Evolutionary conservation across 2,113 vertebrate species (phyloP).

Genomic region (Macroglossus sobrinus): DNA sequence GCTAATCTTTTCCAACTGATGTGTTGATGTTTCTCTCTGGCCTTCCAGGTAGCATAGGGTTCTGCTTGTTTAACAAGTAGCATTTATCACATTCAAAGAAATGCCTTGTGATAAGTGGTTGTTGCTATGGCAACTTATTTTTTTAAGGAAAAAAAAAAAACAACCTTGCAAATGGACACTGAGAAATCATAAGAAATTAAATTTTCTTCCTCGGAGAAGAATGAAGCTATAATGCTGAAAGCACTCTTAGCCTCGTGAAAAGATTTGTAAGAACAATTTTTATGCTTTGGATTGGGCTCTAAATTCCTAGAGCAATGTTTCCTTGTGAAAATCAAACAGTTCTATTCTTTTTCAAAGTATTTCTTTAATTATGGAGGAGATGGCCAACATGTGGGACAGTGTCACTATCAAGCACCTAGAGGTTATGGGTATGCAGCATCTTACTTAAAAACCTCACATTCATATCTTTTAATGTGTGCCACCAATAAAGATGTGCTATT

Average conservation of each 20-base stretch:
- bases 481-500: conserved; percentile 44
- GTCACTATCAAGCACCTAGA: conserved; percentile 15
- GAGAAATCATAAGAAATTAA: conserved; percentile 49
- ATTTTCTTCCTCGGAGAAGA: conserved; percentile 5
- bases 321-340: conserved; percentile 47
- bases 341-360: neutral
- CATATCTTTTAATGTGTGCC: conserved; percentile 36
- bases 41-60: neutral
- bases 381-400: neutral
- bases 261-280: conserved; percentile 56
- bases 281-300: neutral
- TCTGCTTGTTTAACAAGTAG: conserved; percentile 38
- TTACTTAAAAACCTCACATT: conserved; percentile 22
- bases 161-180: conserved; percentile 35
- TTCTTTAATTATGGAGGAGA: conserved; percentile 8
- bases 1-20: neutral
- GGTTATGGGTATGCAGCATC: neutral
- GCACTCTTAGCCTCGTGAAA: neutral
- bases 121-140: conserved; percentile 59
- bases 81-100: conserved; percentile 42
- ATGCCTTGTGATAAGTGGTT: neutral
- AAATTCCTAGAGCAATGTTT: conserved; percentile 28
- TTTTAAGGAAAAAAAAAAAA: neutral
- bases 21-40: neutral
- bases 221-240: conserved; percentile 35